Conservation (phyloP, 2,888 invertebrate species). For the Bellardia pandia region DNA sequence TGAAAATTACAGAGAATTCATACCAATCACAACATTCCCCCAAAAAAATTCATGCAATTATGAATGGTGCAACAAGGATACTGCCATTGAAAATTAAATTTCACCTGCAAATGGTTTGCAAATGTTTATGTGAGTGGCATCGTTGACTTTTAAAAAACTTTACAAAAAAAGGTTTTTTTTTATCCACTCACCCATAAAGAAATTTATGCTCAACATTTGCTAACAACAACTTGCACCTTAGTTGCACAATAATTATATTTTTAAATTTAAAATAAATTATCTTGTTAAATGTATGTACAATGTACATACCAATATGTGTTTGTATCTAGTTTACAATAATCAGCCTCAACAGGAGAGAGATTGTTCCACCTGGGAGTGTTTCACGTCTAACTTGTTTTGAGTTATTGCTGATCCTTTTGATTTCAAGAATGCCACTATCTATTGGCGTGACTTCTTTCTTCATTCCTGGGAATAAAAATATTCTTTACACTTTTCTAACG, state of each 20-base stretch:
- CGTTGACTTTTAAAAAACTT: slow-evolving; percentile 22
- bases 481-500: too few species aligned
- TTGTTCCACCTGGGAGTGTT: too few species aligned
- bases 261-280: background rate
- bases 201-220: background rate
- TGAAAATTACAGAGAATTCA: background rate
- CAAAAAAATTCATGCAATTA: background rate
- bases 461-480: too few species aligned
- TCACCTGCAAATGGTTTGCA: background rate
- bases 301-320: too few species aligned
- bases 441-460: too few species aligned
- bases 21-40: background rate
- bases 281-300: too few species aligned
- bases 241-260: background rate
- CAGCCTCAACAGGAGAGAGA: too few species aligned
- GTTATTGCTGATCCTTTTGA: too few species aligned
- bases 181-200: background rate
- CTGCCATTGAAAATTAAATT: background rate
- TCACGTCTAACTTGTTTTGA: too few species aligned
- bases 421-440: too few species aligned
- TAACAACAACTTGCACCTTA: background rate
- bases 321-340: too few species aligned
- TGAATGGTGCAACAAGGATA: background rate
- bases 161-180: slow-evolving; percentile 7
- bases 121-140: background rate